Percentiles rank a stretch among this genome's conserved stretches.
phyloP scores from a whole-genome alignment of 2,888 invertebrate genomes.

The Erebia epiphron region DNA sequence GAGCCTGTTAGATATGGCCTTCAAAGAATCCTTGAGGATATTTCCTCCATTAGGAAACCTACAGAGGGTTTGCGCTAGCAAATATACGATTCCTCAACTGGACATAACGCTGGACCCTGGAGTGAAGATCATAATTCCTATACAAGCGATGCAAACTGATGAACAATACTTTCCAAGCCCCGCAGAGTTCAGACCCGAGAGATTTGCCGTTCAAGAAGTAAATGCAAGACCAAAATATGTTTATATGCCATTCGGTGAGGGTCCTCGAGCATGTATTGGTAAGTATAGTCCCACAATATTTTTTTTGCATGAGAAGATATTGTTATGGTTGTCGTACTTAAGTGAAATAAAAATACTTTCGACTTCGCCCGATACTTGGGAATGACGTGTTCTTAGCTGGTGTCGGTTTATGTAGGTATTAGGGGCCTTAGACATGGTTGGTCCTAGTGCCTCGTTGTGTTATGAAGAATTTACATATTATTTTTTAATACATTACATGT shows the following conservation, averaged over 20 bases:
- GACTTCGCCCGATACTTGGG: no score
- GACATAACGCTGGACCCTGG: conserved; percentile 59
- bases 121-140: conserved; percentile 58
- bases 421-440: no score
- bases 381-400: no score
- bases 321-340: no score
- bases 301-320: no score
- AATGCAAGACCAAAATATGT: conserved; percentile 46
- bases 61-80: conserved; percentile 54
- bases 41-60: conserved; percentile 60
- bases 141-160: conserved; percentile 63
- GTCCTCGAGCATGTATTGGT: conserved; percentile 64
- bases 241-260: conserved; percentile 63
- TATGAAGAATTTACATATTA: no score
- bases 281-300: conserved; percentile 36
- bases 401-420: no score
- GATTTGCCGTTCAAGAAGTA: conserved; percentile 48
- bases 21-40: conserved; percentile 61
- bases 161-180: conserved; percentile 61
- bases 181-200: conserved; percentile 53
- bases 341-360: no score
- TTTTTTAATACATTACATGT: no score
- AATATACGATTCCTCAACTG: conserved; percentile 49
- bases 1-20: conserved; percentile 53
- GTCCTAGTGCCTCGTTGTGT: no score